A percentile compares a stretch with the other conserved stretches of the same genome.
Conservation (phyloP, 2,797 vertebrate genomes). For the Brachyalestes nurse region DNA sequence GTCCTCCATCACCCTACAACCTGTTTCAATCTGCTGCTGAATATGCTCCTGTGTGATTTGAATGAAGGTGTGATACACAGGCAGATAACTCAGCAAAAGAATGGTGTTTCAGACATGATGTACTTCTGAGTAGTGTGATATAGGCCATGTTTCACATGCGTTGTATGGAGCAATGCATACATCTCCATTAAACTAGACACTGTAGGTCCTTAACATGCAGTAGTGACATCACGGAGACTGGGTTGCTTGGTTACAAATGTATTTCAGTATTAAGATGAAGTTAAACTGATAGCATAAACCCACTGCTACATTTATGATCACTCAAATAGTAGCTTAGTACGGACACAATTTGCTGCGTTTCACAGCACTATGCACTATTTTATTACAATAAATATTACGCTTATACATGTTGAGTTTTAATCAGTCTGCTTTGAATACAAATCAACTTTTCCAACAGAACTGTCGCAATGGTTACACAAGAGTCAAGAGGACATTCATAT, state of each 20-base stretch:
- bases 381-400: not conserved
- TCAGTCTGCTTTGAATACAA: constrained; percentile 50
- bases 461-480: constrained; percentile 59
- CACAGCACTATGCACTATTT: not conserved
- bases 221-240: too few relatives aligned
- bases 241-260: too few relatives aligned
- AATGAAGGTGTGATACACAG: constrained; percentile 4
- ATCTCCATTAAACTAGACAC: too few relatives aligned
- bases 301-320: not conserved
- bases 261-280: too few relatives aligned
- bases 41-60: constrained; percentile 14
- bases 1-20: not conserved
- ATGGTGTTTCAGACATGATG: not conserved
- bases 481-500: constrained; percentile 72
- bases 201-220: too few relatives aligned
- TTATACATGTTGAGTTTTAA: not conserved
- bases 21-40: constrained; percentile 2
- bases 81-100: not conserved
- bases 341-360: not conserved
- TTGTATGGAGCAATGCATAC: not conserved
- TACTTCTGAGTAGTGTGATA: not conserved
- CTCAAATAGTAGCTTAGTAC: not conserved
- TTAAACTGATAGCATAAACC: not conserved
- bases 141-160: not conserved
- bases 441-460: constrained; percentile 59